Percentiles rank a stretch among this genome's conserved stretches.
Conservation (phyloP, 2,888 invertebrate species). For the Sialis lutaria region DNA sequence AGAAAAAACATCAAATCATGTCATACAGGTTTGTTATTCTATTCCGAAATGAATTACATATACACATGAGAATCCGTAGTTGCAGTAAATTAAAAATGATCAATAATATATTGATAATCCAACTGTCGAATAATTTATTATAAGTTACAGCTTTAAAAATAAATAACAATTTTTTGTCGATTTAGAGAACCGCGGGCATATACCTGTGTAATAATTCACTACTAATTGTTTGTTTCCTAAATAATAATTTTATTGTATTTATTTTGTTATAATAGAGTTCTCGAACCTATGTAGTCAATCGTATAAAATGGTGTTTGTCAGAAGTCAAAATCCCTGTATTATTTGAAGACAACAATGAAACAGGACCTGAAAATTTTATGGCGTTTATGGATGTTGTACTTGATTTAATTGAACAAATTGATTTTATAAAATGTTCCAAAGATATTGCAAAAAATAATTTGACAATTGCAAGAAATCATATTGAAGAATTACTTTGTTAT, state of each 20-base stretch:
- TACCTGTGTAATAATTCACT: constrained; percentile 3
- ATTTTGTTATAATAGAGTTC: constrained; percentile 12
- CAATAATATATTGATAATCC: no score
- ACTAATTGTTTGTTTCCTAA: not conserved
- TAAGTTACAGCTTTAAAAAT: no score
- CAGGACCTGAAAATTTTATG: constrained; percentile 14
- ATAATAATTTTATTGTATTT: not conserved
- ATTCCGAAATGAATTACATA: no score
- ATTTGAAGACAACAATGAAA: constrained; percentile 1
- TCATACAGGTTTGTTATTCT: constrained; percentile 9
- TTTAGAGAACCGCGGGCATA: not conserved
- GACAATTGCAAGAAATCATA: constrained; percentile 12
- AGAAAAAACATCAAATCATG: constrained; percentile 10
- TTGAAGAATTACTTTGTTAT: constrained; percentile 22
- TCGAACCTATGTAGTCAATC: constrained; percentile 14
- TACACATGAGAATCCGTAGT: no score
- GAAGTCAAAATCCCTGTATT: constrained; percentile 12
- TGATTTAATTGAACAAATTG: constrained; percentile 17
- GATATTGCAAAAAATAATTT: constrained; percentile 8
- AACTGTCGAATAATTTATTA: no score
- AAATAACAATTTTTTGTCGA: no score
- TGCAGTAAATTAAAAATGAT: no score
- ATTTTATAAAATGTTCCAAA: constrained; percentile 10
- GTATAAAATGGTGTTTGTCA: constrained; percentile 12
- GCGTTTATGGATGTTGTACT: constrained; percentile 21